Base-by-base conservation (phyloP, 2,113 vertebrate species). In the Pipa parva region DNA sequence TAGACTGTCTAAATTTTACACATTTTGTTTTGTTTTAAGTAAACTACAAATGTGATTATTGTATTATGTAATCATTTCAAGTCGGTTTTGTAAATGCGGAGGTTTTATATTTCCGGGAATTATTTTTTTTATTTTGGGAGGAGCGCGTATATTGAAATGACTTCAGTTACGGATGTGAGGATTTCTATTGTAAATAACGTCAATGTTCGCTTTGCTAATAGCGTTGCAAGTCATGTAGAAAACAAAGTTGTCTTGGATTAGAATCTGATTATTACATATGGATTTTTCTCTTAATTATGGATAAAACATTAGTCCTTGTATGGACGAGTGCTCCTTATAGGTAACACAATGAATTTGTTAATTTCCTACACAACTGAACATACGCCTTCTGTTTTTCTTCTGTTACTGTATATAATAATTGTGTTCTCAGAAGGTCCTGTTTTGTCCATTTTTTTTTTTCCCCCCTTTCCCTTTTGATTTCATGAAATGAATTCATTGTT, bases 401-500 rank as follows among this genome's bases (percentile, higher is more conserved):
- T 12, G 4, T 9, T 24, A 8, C 46, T 49, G 46, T 49, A 49
- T 49, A 9, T 24, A 49, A 49, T 13, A 20, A 17, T 42, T 22
- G 3, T 2, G n/a, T 46, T 7, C 46, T n/a, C n/a, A n/a, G n/a
- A n/a, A n/a, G n/a, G 3, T 15, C 4, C 9, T 7, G 2, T 31
- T 10, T 21, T 49, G n/a, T 49, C 9, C 10, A 27, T 31, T 49
- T 62, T 33, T n/a, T 11, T 22, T 51, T 42, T 7, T 18, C 3
- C 2, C 2, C 49, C 11, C 2, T 46, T 45, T 51, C 21, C 72
- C 72, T 79, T 77, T 63, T 76, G 73, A 78, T 85, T 21, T 42
- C 75, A 79, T 84, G 82, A 84, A 83, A 83, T 20, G 84, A 84
- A 81, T 72, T 82, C 81, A 87, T 87, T 89, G 85, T 83, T 77